Percentiles rank a stretch among this genome's conserved stretches.
Evolutionary conservation across 1,140 invertebrate species (phyloP).

Genomic region (Trigoniulus corallinus): DNA sequence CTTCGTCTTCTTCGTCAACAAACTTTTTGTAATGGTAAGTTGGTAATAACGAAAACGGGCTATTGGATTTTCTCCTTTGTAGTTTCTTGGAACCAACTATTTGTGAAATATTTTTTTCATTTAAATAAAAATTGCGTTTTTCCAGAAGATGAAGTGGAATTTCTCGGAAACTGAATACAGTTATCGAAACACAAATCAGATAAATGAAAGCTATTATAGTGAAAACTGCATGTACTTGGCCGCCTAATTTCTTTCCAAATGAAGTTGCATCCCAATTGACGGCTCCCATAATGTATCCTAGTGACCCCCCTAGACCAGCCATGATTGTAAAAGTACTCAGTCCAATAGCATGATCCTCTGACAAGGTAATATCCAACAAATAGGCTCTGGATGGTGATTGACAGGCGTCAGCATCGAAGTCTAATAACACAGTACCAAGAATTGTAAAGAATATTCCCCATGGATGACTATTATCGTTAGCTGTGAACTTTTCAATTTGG

Average conservation of each 20-base stretch:
- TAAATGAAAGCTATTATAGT: constrained; percentile 74
- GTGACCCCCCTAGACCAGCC: constrained; percentile 84
- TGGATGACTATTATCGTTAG: constrained; percentile 32
- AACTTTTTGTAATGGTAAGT: background rate
- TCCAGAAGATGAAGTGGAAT: constrained; percentile 47
- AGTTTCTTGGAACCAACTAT: too few species aligned
- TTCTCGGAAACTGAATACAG: constrained; percentile 72
- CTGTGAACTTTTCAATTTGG: background rate
- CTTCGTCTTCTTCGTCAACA: background rate
- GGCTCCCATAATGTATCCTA: constrained; percentile 82
- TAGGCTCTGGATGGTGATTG: constrained; percentile 86
- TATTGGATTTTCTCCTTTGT: too few species aligned
- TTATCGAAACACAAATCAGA: constrained; percentile 55
- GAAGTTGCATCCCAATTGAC: constrained; percentile 80
- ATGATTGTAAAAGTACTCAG: constrained; percentile 90
- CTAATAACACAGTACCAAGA: constrained; percentile 76
- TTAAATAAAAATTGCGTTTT: too few species aligned
- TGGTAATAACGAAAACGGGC: too few species aligned
- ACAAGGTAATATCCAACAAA: constrained; percentile 74
- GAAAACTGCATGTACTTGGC: constrained; percentile 79
- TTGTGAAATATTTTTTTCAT: too few species aligned
- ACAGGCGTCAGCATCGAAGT: constrained; percentile 91
- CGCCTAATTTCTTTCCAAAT: constrained; percentile 56
- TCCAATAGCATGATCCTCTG: constrained; percentile 83
- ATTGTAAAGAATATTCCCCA: constrained; percentile 87